These are phyloP conservation scores for Epizoanthus ramosus DNA, from an alignment of 92 coral and sea anemone species.

Conservation along the genomic window DNA sequence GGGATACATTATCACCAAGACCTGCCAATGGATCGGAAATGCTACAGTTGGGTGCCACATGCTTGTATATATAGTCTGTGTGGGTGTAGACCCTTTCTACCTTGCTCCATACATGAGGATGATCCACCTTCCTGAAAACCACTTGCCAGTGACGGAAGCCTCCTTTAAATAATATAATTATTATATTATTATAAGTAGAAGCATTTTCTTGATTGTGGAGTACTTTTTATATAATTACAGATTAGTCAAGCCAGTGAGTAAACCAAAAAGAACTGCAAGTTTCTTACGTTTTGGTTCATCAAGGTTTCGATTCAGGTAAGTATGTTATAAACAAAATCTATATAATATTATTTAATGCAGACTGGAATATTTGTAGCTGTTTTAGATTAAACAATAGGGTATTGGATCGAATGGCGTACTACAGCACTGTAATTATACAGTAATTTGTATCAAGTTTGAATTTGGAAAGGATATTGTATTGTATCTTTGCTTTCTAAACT, in stretches of 20 bases:
- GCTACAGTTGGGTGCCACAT: too few relatives aligned
- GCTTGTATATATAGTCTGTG: too few relatives aligned
- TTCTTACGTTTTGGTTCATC: slow-evolving; percentile 87
- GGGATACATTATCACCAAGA: too few relatives aligned
- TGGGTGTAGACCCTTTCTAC: too few relatives aligned
- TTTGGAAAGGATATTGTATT: not conserved
- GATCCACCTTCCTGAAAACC: too few relatives aligned
- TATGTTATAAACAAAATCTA: not conserved
- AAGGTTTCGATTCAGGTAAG: slow-evolving; percentile 91
- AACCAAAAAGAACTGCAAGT: slow-evolving; percentile 79
- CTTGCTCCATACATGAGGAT: too few relatives aligned
- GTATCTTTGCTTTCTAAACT: not conserved
- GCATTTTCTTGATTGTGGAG: not conserved
- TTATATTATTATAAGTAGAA: too few relatives aligned
- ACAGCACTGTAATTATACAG: too few relatives aligned
- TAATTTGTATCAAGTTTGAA: not conserved
- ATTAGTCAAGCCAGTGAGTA: slow-evolving; percentile 75
- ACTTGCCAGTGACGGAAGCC: too few relatives aligned
- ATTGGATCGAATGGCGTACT: too few relatives aligned
- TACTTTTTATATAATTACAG: slow-evolving; percentile 45
- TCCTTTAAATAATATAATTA: too few relatives aligned
- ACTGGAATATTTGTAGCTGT: not conserved
- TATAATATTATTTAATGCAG: not conserved
- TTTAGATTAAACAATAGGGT: not conserved
- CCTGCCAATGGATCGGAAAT: too few relatives aligned